phyloP scores from a whole-genome alignment of 2,888 invertebrate species.

The Diarsia brunnea region DNA sequence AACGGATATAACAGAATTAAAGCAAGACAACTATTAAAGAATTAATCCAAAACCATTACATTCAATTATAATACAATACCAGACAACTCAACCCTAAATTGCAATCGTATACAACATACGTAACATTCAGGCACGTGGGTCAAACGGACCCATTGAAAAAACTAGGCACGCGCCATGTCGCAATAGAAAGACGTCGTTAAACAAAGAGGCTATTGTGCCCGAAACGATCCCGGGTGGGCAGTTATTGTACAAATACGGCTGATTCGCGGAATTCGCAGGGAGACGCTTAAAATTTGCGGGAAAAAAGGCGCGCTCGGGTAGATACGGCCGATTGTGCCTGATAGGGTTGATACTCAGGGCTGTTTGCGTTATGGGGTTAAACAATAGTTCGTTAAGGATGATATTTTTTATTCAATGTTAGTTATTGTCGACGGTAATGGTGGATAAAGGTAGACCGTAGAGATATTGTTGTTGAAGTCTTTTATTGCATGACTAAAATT shows the following conservation, averaged over 20 bases:
- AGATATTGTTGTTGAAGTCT: not conserved
- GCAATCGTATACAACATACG: conserved; percentile 65
- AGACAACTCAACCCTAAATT: conserved; percentile 66
- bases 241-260: conserved; percentile 87
- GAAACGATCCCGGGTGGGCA: conserved; percentile 80
- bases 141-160: conserved; percentile 81
- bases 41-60: conserved; percentile 37
- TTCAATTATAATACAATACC: conserved; percentile 58
- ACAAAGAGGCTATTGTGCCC: conserved; percentile 85
- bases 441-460: not conserved
- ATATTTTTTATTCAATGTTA: not conserved
- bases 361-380: conserved; percentile 47
- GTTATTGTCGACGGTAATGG: conserved; percentile 3
- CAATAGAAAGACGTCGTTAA: conserved; percentile 88
- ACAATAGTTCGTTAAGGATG: conserved; percentile 60
- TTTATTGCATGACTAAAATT: conserved; percentile 1
- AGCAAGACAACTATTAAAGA: conserved; percentile 21
- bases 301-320: conserved; percentile 81
- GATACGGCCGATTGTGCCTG: conserved; percentile 74
- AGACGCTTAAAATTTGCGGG: conserved; percentile 87
- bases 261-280: conserved; percentile 84
- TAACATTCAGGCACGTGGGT: conserved; percentile 70
- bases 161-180: conserved; percentile 81
- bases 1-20: conserved; percentile 8
- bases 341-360: conserved; percentile 79